Evolutionary conservation across 1,140 invertebrate genomes (phyloP).

Genomic region (Orchesella cincta): DNA sequence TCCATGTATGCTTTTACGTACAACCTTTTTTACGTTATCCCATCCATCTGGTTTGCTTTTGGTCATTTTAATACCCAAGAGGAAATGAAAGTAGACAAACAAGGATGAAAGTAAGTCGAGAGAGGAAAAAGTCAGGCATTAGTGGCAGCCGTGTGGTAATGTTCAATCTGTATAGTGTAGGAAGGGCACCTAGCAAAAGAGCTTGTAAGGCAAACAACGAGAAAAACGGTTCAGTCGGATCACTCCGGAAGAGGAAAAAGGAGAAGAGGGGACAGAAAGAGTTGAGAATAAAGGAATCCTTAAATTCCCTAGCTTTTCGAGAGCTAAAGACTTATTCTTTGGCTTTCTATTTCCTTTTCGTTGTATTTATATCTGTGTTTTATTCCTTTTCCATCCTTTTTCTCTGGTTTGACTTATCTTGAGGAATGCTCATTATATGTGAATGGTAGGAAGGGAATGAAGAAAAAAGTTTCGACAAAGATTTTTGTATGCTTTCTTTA

Average conservation of each 20-base stretch:
- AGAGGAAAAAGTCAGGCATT: not conserved
- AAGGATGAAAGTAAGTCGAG: conserved; percentile 8
- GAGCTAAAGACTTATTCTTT: not conserved
- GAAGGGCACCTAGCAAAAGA: no score
- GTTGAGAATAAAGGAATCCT: not conserved
- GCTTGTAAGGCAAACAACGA: not conserved
- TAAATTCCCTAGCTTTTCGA: not conserved
- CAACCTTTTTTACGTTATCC: not conserved
- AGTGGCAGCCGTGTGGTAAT: not conserved
- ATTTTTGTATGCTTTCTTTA: no score
- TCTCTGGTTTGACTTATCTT: no score
- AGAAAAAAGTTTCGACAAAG: no score
- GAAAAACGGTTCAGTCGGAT: not conserved
- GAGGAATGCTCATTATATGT: no score
- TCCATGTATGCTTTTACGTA: no score
- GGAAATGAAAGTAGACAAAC: conserved; percentile 26
- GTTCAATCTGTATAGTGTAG: no score
- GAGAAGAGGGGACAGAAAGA: not conserved
- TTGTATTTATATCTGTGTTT: no score
- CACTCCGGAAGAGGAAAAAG: not conserved
- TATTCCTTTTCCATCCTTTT: no score
- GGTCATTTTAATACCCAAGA: conserved; percentile 21
- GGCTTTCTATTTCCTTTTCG: not conserved
- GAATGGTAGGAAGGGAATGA: no score
- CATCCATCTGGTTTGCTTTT: conserved; percentile 18